These are phyloP conservation scores for Pungitius pungitius DNA, from an alignment of 2,113 vertebrate genomes.

Conservation along the genomic window DNA sequence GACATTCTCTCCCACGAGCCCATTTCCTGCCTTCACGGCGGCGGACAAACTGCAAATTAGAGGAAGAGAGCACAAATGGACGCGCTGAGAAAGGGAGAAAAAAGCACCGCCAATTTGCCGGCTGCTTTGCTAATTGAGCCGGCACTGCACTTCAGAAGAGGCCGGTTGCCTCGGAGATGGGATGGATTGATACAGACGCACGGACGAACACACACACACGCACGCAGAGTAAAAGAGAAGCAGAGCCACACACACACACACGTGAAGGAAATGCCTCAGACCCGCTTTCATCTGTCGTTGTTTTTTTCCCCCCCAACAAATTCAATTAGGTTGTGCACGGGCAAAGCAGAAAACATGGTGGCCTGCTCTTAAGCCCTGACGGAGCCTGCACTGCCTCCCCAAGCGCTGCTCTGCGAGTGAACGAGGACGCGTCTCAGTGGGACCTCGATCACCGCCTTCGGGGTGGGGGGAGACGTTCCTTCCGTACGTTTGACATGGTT, in stretches of 20 bases:
- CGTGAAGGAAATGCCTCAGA: conserved; percentile 57
- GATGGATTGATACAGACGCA: conserved; percentile 62
- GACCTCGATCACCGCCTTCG: conserved; percentile 12
- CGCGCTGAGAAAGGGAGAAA: conserved; percentile 3
- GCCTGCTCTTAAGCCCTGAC: conserved; percentile 49
- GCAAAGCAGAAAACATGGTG: conserved; percentile 49
- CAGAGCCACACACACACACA: conserved; percentile 12
- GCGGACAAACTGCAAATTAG: neutral
- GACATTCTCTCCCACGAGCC: conserved; percentile 32
- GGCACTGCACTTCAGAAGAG: conserved; percentile 63
- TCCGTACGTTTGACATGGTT: conserved; percentile 22
- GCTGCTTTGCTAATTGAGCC: conserved; percentile 70
- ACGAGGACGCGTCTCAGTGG: conserved; percentile 37
- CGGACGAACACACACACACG: neutral
- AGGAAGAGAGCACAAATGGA: conserved; percentile 41
- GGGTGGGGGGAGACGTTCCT: neutral
- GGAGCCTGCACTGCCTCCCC: conserved; percentile 36
- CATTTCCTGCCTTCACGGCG: neutral
- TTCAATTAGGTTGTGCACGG: conserved; percentile 65
- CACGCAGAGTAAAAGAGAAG: conserved; percentile 6
- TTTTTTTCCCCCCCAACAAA: conserved; percentile 61
- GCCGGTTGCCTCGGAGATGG: conserved; percentile 51
- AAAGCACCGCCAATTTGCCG: conserved; percentile 44
- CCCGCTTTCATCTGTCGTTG: conserved; percentile 74
- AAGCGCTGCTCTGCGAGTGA: conserved; percentile 34